A percentile compares a stretch with the other conserved stretches of the same genome.
Evolutionary conservation across 2,888 invertebrate species (phyloP).

Genomic region (Pterostichus niger): DNA sequence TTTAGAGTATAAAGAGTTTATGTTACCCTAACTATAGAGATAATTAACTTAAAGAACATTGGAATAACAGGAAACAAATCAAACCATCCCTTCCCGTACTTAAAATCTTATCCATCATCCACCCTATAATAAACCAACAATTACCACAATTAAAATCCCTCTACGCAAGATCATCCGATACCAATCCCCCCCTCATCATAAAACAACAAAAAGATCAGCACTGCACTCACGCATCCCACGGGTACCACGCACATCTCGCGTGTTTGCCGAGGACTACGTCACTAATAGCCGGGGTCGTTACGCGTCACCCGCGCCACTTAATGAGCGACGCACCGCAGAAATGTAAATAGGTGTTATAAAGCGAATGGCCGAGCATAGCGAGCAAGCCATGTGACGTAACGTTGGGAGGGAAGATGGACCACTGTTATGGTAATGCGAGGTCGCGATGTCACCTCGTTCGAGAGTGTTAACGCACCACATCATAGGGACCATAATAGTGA

Average conservation of each 20-base stretch:
- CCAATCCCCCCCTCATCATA: too few relatives aligned
- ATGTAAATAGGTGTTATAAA: slow-evolving; percentile 66
- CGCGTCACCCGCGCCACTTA: slow-evolving; percentile 14
- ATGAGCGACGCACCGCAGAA: slow-evolving; percentile 65
- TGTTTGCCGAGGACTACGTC: slow-evolving; percentile 10
- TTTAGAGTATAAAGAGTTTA: too few relatives aligned
- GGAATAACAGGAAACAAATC: too few relatives aligned
- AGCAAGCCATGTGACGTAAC: slow-evolving; percentile 1
- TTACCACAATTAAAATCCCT: too few relatives aligned
- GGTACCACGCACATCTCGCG: slow-evolving; percentile 16
- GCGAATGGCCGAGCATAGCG: slow-evolving; percentile 25
- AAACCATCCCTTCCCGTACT: too few relatives aligned
- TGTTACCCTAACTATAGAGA: too few relatives aligned
- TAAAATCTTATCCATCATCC: too few relatives aligned
- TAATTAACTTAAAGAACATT: too few relatives aligned
- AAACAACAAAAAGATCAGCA: background rate
- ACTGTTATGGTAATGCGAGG: slow-evolving; percentile 54
- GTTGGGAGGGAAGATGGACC: slow-evolving; percentile 48
- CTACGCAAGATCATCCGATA: too few relatives aligned
- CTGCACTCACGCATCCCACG: slow-evolving; percentile 11
- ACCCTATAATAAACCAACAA: too few relatives aligned
- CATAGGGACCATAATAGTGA: background rate
- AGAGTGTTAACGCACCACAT: slow-evolving; percentile 11
- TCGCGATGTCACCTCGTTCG: slow-evolving; percentile 32
- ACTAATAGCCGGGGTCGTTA: too few relatives aligned